Percentiles rank a stretch among this genome's conserved stretches.
Conservation (phyloP, 92 coral and sea anemone species). For the Parazoanthus darwini region DNA sequence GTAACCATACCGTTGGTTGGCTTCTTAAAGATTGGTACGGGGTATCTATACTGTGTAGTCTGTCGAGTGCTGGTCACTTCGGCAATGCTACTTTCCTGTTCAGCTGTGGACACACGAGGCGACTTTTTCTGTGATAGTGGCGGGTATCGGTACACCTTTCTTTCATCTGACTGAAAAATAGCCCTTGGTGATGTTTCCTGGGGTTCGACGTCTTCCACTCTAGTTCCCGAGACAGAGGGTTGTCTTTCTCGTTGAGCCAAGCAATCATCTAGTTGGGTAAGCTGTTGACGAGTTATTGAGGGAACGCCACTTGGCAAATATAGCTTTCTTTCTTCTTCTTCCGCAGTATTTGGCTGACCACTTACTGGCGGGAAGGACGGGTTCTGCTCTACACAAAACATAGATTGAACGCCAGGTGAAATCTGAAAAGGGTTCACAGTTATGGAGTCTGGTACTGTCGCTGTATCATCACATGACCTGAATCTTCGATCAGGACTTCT, state of each 20-base stretch:
- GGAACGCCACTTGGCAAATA: too few relatives aligned
- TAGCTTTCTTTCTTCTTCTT: neutral
- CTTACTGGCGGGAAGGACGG: neutral
- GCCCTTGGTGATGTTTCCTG: neutral
- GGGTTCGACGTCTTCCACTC: too few relatives aligned
- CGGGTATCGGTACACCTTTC: neutral
- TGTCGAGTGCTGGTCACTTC: neutral
- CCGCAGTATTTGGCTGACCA: neutral
- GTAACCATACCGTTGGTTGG: neutral
- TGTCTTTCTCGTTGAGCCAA: neutral
- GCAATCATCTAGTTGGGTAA: neutral
- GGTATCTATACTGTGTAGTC: conserved; percentile 1
- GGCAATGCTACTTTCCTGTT: neutral
- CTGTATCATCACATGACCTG: neutral
- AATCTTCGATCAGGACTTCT: neutral
- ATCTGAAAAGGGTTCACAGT: neutral
- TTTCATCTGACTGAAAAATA: neutral
- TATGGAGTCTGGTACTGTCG: neutral
- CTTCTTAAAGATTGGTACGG: neutral
- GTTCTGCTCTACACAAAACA: neutral
- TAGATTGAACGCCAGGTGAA: neutral
- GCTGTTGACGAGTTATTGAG: neutral
- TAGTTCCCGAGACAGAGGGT: neutral
- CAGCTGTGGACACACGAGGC: neutral
- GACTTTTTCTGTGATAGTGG: conserved; percentile 6